Conservation (phyloP, 2,797 vertebrate species). For the Sphenopsis melanotis region DNA sequence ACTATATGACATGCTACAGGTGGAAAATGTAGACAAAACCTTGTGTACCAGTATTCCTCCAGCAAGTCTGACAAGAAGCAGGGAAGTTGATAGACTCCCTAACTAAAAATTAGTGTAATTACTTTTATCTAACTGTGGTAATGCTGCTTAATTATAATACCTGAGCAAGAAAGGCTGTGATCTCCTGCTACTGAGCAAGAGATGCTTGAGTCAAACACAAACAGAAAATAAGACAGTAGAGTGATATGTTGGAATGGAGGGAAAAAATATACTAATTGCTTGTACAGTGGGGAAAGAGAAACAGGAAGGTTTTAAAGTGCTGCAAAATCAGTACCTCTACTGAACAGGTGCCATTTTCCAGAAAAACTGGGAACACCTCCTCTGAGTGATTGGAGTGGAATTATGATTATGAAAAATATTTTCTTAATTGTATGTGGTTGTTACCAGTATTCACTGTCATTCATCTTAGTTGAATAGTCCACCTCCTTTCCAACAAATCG, state of each 20-base stretch:
- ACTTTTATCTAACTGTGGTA: not conserved
- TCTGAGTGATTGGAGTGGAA: not conserved
- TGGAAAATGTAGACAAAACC: not conserved
- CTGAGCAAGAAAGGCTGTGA: not conserved
- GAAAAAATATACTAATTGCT: not conserved
- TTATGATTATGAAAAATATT: not conserved
- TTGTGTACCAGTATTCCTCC: not conserved
- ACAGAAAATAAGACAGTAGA: not conserved
- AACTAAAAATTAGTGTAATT: not conserved
- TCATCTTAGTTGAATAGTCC: not conserved
- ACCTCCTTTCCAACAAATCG: not conserved
- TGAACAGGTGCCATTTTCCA: not conserved
- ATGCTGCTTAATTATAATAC: not conserved
- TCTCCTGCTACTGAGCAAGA: not conserved
- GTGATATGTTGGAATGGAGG: accelerated
- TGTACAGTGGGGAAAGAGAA: not conserved
- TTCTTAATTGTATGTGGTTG: not conserved
- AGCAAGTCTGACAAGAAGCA: not conserved
- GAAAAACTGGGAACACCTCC: not conserved
- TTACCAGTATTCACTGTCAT: not conserved
- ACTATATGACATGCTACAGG: not conserved
- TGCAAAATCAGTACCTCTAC: not conserved
- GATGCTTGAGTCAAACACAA: not conserved
- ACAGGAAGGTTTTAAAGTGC: not conserved
- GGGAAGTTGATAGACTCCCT: not conserved